A percentile compares a stretch with the other conserved stretches of the same genome.
Conservation (phyloP, 2,888 invertebrate genomes). For the Leucoma salicis region DNA sequence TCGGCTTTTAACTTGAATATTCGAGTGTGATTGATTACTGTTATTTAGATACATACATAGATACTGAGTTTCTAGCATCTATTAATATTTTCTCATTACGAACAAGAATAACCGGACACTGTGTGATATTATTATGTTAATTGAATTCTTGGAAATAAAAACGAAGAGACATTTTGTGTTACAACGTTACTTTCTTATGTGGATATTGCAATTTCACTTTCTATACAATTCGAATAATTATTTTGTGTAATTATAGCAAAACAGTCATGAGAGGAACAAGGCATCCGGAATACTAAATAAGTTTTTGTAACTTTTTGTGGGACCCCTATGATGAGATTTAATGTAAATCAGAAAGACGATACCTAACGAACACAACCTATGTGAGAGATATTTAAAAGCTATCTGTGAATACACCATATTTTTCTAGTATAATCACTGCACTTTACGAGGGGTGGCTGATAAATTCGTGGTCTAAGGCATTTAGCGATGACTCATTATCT, state of each 20-base stretch:
- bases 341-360: too few relatives aligned
- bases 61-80: conserved; percentile 1
- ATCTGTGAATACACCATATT: too few relatives aligned
- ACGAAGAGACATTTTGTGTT: not conserved
- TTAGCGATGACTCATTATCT: too few relatives aligned
- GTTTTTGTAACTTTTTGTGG: too few relatives aligned
- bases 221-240: not conserved
- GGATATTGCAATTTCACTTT: not conserved
- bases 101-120: not conserved
- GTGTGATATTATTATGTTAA: not conserved
- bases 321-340: too few relatives aligned
- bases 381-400: too few relatives aligned
- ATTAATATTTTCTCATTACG: not conserved
- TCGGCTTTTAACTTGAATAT: not conserved
- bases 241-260: not conserved
- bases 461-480: too few relatives aligned
- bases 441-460: too few relatives aligned
- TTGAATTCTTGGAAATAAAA: not conserved
- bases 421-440: too few relatives aligned
- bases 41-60: conserved; percentile 2
- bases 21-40: conserved; percentile 2
- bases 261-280: conserved; percentile 7
- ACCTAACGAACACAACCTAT: too few relatives aligned
- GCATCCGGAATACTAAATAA: not conserved
- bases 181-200: not conserved